phyloP scores from a whole-genome alignment of 2,888 invertebrate species.

The Scaptomyza tumidula region DNA sequence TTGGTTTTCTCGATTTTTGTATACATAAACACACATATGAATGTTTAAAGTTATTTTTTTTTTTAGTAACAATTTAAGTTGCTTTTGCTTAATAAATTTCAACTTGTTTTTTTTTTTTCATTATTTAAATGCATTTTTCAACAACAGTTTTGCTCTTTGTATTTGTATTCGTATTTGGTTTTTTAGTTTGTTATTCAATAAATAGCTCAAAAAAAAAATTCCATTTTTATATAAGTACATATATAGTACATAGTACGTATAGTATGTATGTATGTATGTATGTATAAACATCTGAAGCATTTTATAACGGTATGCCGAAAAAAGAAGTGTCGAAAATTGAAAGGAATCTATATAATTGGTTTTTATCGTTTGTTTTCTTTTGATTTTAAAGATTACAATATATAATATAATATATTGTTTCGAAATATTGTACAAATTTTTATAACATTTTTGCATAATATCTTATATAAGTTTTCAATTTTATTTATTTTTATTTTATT shows the following conservation, averaged over 20 bases:
- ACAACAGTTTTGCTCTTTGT: slow-evolving; percentile 58
- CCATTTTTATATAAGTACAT: background rate
- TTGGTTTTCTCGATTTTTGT: slow-evolving; percentile 24
- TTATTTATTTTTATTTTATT: slow-evolving; percentile 24
- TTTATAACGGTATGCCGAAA: slow-evolving; percentile 36
- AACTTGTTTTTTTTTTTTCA: slow-evolving; percentile 4
- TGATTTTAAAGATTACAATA: slow-evolving; percentile 13
- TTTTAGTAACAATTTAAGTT: slow-evolving; percentile 46
- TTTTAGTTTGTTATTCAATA: slow-evolving; percentile 37
- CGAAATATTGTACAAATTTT: slow-evolving; percentile 68
- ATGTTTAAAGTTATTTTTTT: slow-evolving; percentile 47
- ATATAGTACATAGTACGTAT: slow-evolving; percentile 17
- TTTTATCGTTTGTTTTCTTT: background rate
- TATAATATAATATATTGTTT: slow-evolving; percentile 34
- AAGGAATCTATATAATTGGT: slow-evolving; percentile 41
- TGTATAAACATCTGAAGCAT: slow-evolving; percentile 46
- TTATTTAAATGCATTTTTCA: slow-evolving; percentile 68
- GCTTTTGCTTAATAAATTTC: slow-evolving; percentile 47
- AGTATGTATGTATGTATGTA: slow-evolving; percentile 29
- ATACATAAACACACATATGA: slow-evolving; percentile 46
- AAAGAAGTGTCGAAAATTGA: slow-evolving; percentile 44
- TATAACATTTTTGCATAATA: slow-evolving; percentile 51
- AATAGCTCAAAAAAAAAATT: slow-evolving; percentile 54
- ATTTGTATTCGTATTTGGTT: slow-evolving; percentile 30
- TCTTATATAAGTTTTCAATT: slow-evolving; percentile 20